Percentiles rank a stretch among this genome's conserved stretches.
phyloP scores from a whole-genome alignment of 2,797 vertebrate species.

The Notolepis coatsorum region DNA sequence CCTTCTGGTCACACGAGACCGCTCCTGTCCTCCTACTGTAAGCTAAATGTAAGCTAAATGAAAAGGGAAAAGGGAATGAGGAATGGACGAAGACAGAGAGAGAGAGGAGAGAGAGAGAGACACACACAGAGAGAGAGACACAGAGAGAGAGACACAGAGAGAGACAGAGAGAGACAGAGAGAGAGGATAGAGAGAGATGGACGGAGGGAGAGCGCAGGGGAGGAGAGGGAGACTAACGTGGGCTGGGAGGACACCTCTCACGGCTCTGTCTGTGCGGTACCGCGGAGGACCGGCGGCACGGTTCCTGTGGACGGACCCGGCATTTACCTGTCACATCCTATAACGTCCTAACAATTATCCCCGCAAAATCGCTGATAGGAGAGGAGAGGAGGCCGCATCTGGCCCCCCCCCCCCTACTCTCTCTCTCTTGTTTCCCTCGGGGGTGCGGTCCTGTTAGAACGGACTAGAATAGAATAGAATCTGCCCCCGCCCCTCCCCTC shows the following conservation, averaged over 20 bases:
- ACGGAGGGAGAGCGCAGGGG: too few relatives aligned
- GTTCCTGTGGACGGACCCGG: constrained; percentile 30
- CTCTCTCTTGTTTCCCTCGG: too few relatives aligned
- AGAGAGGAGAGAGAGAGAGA: background rate
- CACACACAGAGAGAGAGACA: background rate
- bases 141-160: background rate
- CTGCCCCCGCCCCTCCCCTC: background rate
- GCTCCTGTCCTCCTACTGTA: too few relatives aligned
- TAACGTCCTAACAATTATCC: constrained; percentile 37
- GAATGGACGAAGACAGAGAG: background rate
- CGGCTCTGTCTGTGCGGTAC: background rate
- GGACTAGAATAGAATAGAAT: constrained; percentile 31
- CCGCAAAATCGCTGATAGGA: background rate
- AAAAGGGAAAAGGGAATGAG: background rate
- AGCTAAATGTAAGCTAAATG: too few relatives aligned
- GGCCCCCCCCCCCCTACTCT: constrained; percentile 21
- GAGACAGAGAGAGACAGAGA: background rate
- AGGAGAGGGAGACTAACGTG: too few relatives aligned
- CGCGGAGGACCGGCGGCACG: constrained; percentile 4
- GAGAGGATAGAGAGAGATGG: too few relatives aligned
- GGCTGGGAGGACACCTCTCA: constrained; percentile 7
- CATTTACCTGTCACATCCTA: constrained; percentile 36
- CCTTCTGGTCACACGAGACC: too few relatives aligned
- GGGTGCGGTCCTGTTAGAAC: constrained; percentile 15
- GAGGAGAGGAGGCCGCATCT: constrained; percentile 31